Base-by-base conservation (phyloP, 1,140 invertebrate species). In the Drosophila murphyi region DNA sequence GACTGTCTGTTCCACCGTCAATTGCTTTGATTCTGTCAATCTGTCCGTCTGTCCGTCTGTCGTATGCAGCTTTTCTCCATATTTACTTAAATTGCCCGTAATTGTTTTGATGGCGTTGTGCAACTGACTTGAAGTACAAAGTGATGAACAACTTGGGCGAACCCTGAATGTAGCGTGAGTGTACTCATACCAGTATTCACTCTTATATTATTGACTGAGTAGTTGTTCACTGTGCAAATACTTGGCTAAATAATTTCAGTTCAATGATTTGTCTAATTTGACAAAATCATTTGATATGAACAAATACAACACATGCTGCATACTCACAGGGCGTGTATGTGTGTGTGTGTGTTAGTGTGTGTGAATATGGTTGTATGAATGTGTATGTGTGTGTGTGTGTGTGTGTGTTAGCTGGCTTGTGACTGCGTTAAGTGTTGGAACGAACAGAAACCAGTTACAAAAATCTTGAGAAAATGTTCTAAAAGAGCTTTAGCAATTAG, bases 391-490 rank as follows among this genome's bases (percentile, higher is more conserved):
- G 8, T 51, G 8, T 55, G 35, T 62, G 28, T 64, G 20, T 72
- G 54, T 60, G 41, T 52, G 31, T 54, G 59, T 64, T 10, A 47
- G 62, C 20, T 20, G 62, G 47, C 31, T 74, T 43, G 10, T 43
- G 39, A 43, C 10, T n/a, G 39, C 39, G 67, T 74, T 80, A 61
- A 63, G 81, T 64, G 50, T 50, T 28, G 45, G 62, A 60, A 52
- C 57, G 65, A 82, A 76, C 56, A 83, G 68, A 75, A 60, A 78
- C 41, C 48, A 64, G 51, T 34, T 78, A 71, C 72, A 82, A 71
- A 83, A 83, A 67, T 73, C 71, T 75, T 72, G 70, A 65, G 79
- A 78, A 78, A 82, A 74, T 65, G 60, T 78, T 78, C 75, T 78
- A 82, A 82, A 82, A 82, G 70, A 78, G 77, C 43, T 74, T 63